These are phyloP conservation scores for Apis cerana DNA, from an alignment of 1,140 invertebrate species.

Conservation along the genomic window DNA sequence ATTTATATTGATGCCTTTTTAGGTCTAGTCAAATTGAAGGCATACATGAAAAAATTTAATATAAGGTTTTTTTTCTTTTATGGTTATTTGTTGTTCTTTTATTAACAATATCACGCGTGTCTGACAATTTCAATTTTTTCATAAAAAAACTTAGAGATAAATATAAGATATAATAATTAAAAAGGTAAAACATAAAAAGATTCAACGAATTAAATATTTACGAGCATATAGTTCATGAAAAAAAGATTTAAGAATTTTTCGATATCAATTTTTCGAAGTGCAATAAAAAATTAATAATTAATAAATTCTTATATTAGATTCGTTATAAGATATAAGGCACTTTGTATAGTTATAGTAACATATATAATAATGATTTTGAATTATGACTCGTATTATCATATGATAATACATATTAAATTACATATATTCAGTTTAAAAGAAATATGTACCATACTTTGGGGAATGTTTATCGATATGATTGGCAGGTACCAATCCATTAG, in stretches of 20 bases:
- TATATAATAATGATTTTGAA: slow-evolving; percentile 21
- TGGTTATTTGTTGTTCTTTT: not conserved
- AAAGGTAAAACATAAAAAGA: slow-evolving; percentile 5
- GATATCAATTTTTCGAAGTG: slow-evolving; percentile 33
- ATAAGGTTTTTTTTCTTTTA: not conserved
- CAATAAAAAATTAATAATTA: slow-evolving; percentile 12
- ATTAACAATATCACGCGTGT: not conserved
- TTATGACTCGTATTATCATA: not conserved
- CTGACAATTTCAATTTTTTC: slow-evolving; percentile 38
- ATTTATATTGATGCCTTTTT: not conserved
- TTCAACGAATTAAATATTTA: slow-evolving; percentile 41
- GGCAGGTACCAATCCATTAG: slow-evolving; percentile 57
- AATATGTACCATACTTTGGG: not conserved
- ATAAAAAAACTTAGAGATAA: slow-evolving; percentile 22
- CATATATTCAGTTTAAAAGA: not conserved
- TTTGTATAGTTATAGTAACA: slow-evolving; percentile 8
- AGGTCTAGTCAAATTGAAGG: slow-evolving; percentile 34
- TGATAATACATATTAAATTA: slow-evolving; percentile 15
- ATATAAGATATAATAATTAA: slow-evolving; percentile 21
- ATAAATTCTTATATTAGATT: not conserved
- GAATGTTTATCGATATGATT: slow-evolving; percentile 31
- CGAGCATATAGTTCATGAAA: not conserved
- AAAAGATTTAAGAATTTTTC: slow-evolving; percentile 11
- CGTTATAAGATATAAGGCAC: slow-evolving; percentile 7
- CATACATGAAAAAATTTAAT: not conserved